Evolutionary conservation across 2,888 invertebrate genomes (phyloP).

Genomic region (Biston betularia): DNA sequence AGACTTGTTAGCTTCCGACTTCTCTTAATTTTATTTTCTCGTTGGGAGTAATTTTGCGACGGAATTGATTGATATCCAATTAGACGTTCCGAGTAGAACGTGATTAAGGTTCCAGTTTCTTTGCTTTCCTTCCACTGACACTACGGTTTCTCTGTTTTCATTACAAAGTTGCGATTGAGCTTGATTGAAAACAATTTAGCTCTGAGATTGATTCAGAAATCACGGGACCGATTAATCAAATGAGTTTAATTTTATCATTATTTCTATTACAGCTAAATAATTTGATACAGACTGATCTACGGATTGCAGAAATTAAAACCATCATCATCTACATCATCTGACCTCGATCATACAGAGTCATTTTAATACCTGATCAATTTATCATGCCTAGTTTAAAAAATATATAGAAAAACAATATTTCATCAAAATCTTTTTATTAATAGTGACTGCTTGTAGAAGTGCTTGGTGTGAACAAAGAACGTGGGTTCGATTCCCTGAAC

Average conservation of each 20-base stretch:
- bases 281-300: constrained; percentile 21
- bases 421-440: too few species aligned
- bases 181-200: constrained; percentile 39
- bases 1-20: constrained; percentile 81
- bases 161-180: constrained; percentile 39
- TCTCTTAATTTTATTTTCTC: constrained; percentile 78
- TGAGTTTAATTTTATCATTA: constrained; percentile 50
- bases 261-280: constrained; percentile 36
- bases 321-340: too few species aligned
- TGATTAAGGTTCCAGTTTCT: constrained; percentile 55
- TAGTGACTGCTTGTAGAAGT: too few species aligned
- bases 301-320: not conserved
- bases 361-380: too few species aligned
- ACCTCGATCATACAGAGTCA: too few species aligned
- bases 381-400: too few species aligned
- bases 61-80: constrained; percentile 75
- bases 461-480: too few species aligned
- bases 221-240: constrained; percentile 19
- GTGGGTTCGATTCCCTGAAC: too few species aligned
- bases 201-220: constrained; percentile 29
- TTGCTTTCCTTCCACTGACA: constrained; percentile 45
- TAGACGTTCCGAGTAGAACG: constrained; percentile 44
- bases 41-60: constrained; percentile 61
- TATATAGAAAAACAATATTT: too few species aligned
- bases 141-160: constrained; percentile 39